A percentile compares a stretch with the other conserved stretches of the same genome.
Evolutionary conservation across 2,797 vertebrate species (phyloP).

Genomic region (Diplodus sargus): DNA sequence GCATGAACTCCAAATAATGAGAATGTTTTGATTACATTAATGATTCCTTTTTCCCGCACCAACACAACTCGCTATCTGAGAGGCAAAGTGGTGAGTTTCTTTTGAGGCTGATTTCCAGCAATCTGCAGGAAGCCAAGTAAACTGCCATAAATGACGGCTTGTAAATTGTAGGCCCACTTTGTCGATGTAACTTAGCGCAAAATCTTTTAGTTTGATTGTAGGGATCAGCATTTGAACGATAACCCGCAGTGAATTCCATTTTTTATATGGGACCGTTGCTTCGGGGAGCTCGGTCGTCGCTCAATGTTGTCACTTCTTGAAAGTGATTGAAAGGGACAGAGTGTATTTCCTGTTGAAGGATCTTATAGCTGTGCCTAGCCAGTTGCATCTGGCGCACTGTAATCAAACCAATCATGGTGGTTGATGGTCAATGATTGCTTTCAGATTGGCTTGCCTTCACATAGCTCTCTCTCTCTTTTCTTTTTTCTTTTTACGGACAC

Average conservation of each 20-base stretch:
- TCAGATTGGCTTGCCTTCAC: slow-evolving; percentile 79
- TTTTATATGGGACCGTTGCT: slow-evolving; percentile 23
- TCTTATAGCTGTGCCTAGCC: slow-evolving; percentile 60
- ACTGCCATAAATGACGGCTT: slow-evolving; percentile 34
- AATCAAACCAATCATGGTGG: slow-evolving; percentile 82
- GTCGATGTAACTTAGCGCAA: background rate
- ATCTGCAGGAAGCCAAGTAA: slow-evolving; percentile 23
- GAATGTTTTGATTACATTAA: slow-evolving; percentile 19
- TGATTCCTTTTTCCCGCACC: background rate
- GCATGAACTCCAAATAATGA: slow-evolving; percentile 11
- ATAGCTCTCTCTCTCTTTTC: slow-evolving; percentile 36
- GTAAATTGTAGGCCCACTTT: slow-evolving; percentile 27
- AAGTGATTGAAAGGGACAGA: slow-evolving; percentile 74
- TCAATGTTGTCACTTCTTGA: slow-evolving; percentile 59
- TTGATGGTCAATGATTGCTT: slow-evolving; percentile 84
- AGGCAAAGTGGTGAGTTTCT: slow-evolving; percentile 5
- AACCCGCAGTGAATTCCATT: slow-evolving; percentile 26
- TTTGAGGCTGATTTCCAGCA: slow-evolving; percentile 30
- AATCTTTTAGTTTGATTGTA: slow-evolving; percentile 45
- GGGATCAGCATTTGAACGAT: slow-evolving; percentile 52
- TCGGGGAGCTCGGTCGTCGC: slow-evolving; percentile 23
- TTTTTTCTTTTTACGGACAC: slow-evolving; percentile 58
- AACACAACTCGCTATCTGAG: background rate
- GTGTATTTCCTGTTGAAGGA: slow-evolving; percentile 77
- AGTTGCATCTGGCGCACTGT: slow-evolving; percentile 78